Conservation (phyloP, 2,113 vertebrate species). For the Odocoileus virginianus region DNA sequence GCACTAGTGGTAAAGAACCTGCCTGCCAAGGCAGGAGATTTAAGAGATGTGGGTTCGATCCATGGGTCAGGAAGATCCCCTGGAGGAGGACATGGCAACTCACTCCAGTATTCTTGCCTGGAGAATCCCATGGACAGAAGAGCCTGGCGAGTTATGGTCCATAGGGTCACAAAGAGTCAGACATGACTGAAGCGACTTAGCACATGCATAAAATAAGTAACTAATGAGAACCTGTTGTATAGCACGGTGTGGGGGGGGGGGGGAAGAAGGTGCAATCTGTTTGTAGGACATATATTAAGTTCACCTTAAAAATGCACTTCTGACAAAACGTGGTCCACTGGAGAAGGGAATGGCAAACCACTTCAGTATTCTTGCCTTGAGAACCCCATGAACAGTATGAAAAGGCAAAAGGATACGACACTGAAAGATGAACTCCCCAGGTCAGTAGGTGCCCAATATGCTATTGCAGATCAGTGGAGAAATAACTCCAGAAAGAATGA, state of each 20-base stretch:
- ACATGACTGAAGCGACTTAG: neutral
- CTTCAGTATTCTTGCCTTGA: neutral
- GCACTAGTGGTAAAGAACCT: neutral
- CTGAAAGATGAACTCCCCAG: neutral
- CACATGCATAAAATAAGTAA: neutral
- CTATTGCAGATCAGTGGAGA: neutral
- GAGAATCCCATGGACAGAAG: neutral
- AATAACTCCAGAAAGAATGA: neutral
- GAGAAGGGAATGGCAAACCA: neutral
- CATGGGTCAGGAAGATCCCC: neutral
- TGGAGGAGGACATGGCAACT: neutral
- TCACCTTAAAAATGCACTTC: neutral
- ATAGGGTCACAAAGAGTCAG: neutral
- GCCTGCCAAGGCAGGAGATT: neutral
- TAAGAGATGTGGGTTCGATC: neutral
- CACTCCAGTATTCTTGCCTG: neutral
- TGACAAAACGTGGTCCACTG: neutral
- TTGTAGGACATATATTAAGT: neutral
- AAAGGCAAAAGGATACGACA: neutral
- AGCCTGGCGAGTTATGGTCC: fast-evolving
- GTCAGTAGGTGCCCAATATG: neutral
- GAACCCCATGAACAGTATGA: neutral
- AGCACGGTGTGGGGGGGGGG: neutral
- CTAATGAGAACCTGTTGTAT: neutral
- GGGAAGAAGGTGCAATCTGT: neutral